Conservation (phyloP, 1,140 invertebrate genomes). For the Littorina saxatilis region DNA sequence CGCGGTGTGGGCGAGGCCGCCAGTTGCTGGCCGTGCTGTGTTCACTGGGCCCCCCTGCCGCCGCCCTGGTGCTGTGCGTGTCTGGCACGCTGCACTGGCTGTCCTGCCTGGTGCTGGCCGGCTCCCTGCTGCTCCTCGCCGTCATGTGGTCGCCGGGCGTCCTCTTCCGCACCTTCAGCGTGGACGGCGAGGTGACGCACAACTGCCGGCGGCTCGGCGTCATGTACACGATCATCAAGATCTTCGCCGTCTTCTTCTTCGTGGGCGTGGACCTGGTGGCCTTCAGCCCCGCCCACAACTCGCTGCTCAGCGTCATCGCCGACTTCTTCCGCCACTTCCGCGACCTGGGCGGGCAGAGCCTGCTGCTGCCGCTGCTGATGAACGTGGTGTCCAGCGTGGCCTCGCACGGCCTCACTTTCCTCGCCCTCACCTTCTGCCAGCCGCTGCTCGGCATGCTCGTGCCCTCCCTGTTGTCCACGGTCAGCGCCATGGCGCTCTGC, state of each 20-base stretch:
- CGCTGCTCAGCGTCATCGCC: not conserved
- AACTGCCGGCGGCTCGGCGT: slow-evolving; percentile 35
- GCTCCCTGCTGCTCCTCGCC: slow-evolving; percentile 30
- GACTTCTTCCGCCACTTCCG: slow-evolving; percentile 33
- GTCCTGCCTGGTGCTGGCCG: slow-evolving; percentile 24
- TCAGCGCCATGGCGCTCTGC: slow-evolving; percentile 40
- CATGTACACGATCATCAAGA: slow-evolving; percentile 47
- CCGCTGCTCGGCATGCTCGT: slow-evolving; percentile 48
- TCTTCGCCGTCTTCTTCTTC: slow-evolving; percentile 41
- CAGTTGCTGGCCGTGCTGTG: not conserved
- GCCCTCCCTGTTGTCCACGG: slow-evolving; percentile 51
- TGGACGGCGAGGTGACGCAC: slow-evolving; percentile 5
- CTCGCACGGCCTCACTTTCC: slow-evolving; percentile 43
- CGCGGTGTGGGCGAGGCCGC: not conserved
- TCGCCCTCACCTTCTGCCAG: slow-evolving; percentile 44
- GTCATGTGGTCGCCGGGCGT: slow-evolving; percentile 45
- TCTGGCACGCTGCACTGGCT: slow-evolving; percentile 34
- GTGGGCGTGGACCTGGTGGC: slow-evolving; percentile 42
- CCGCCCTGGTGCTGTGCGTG: slow-evolving; percentile 21
- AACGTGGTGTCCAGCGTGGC: slow-evolving; percentile 40
- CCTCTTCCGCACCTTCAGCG: slow-evolving; percentile 38
- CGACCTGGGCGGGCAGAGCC: slow-evolving; percentile 16
- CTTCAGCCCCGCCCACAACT: slow-evolving; percentile 8
- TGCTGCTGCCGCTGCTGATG: slow-evolving; percentile 38
- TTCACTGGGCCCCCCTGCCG: slow-evolving; percentile 14